phyloP scores from a whole-genome alignment of 2,797 vertebrate genomes.

The Gallinago nigripennis region DNA sequence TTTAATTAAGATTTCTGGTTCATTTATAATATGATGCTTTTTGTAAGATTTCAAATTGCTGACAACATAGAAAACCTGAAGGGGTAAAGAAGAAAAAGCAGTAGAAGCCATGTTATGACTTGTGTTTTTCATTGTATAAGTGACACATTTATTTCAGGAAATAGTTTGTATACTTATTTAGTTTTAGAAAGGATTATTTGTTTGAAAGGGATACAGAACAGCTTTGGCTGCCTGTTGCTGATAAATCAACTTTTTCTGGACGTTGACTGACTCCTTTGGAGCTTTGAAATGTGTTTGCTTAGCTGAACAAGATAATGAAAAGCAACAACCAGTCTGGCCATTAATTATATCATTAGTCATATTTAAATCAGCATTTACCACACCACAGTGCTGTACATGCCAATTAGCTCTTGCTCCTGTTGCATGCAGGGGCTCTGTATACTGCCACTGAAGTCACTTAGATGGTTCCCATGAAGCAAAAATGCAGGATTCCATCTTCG shows the following conservation, averaged over 20 bases:
- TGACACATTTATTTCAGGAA: neutral
- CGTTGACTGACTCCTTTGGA: neutral
- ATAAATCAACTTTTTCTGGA: slow-evolving; percentile 36
- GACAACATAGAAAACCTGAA: neutral
- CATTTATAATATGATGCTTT: neutral
- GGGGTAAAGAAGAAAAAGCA: neutral
- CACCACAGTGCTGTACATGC: neutral
- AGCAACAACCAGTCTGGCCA: neutral
- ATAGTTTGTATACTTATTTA: neutral
- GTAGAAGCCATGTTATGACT: neutral
- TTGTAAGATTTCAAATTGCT: neutral
- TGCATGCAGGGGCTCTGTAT: neutral
- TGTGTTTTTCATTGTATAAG: neutral
- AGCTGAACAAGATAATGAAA: slow-evolving; percentile 7
- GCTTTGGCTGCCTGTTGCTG: neutral
- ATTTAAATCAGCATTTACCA: neutral
- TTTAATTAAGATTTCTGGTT: neutral
- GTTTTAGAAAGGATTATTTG: slow-evolving; percentile 8
- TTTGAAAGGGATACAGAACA: slow-evolving; percentile 2
- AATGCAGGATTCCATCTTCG: neutral
- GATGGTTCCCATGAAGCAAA: neutral
- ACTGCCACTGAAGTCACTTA: neutral
- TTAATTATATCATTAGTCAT: neutral
- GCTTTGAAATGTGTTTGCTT: slow-evolving; percentile 23
- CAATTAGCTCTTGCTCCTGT: neutral